Evolutionary conservation across 1,140 invertebrate species (phyloP), one percentile per base, ranked within the genome.

Genomic region (Zeugodacus cucurbitae): DNA sequence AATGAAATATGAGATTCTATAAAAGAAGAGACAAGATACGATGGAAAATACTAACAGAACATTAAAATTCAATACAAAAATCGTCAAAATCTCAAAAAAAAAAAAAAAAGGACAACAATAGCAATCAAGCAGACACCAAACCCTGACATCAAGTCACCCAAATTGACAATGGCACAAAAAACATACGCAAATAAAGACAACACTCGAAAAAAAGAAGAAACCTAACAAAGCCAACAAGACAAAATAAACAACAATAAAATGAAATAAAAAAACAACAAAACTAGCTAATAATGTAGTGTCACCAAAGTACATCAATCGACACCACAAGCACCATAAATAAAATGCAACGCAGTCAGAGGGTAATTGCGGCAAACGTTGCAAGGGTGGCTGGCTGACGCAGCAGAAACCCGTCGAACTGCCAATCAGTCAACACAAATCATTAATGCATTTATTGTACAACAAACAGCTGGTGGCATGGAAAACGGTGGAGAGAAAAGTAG

Each of bases 391-490:
- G 11, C 8, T 10, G n/a, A 82, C 26, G 74, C 74, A 37, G n/a
- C 74, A 82, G 29, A 26, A n/a, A 4, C 58, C n/a, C 48, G 74
- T n/a, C 41, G 48, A 82, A 22, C 37, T 48, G 41, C 37, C 74
- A 82, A 82, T 82, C 74, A 82, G 74, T 82, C 74, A 82, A 29
- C 74, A 82, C 37, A 82, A 82, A 82, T 48, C 74, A 41, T 48
- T 82, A 82, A 82, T 82, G 74, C 41, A 82, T 29, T 41, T 82
- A 48, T 82, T 82, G 37, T 29, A 82, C 37, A 82, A 48, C 74
- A 82, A 82, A 82, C 74, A 82, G 37, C 41, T 82, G 10, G 41
- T 26, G 29, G 74, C 26, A 17, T 5, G 20, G 32, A 32, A 67
- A 54, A 7, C 6, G 6, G 10, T n/a, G n/a, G 10, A 26, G 26